Conservation (phyloP, 1,140 invertebrate genomes). For the Bemisia tabaci region DNA sequence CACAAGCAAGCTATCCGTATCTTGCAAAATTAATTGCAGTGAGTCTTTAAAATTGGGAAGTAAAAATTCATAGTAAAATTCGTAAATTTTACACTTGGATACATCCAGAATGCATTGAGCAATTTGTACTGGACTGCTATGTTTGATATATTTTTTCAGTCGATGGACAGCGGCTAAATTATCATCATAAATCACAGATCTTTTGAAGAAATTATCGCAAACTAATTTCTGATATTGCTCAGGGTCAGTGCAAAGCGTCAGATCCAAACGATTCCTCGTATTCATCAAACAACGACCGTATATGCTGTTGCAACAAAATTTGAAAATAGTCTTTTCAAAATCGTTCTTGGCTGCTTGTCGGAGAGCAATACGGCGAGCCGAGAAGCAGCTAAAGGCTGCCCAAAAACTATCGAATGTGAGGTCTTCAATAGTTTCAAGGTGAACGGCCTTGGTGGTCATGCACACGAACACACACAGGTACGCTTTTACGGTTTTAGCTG, state of each 20-base stretch:
- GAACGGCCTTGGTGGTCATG: too few relatives aligned
- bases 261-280: slow-evolving; percentile 26
- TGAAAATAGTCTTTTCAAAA: too few relatives aligned
- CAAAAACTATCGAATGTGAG: too few relatives aligned
- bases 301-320: slow-evolving; percentile 32
- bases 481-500: too few relatives aligned
- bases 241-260: slow-evolving; percentile 24
- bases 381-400: too few relatives aligned
- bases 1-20: too few relatives aligned
- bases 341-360: too few relatives aligned
- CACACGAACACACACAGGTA: too few relatives aligned
- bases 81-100: background rate
- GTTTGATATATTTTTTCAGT: background rate
- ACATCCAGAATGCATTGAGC: background rate
- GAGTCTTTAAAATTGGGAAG: too few relatives aligned
- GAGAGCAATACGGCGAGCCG: too few relatives aligned
- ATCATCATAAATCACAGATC: background rate
- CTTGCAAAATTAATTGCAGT: too few relatives aligned
- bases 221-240: background rate
- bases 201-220: background rate
- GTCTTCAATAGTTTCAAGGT: too few relatives aligned
- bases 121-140: background rate
- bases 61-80: background rate
- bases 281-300: slow-evolving; percentile 37
- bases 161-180: background rate